These are phyloP conservation scores for Benthosema pterotum DNA, from an alignment of 2,797 vertebrate species.

Conservation along the genomic window DNA sequence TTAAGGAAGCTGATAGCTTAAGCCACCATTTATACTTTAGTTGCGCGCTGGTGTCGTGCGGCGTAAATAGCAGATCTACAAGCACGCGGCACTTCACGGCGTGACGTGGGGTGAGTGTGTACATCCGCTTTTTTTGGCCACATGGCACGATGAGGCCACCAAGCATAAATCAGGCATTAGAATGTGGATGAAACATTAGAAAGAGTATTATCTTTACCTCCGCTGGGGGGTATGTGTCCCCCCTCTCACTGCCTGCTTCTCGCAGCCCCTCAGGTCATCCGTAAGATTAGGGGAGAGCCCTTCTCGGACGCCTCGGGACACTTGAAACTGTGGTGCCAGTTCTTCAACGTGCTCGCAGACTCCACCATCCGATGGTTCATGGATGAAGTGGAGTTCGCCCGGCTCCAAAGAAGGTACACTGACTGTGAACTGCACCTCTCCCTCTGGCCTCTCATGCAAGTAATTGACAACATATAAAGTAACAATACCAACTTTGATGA, in stretches of 20 bases:
- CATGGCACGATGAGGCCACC: too few relatives aligned
- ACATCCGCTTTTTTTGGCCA: too few relatives aligned
- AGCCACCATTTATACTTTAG: too few relatives aligned
- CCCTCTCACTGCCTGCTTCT: background rate
- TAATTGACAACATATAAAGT: too few relatives aligned
- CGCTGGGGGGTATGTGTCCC: conserved; percentile 9
- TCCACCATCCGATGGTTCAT: conserved; percentile 89
- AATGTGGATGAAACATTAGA: conserved; percentile 3
- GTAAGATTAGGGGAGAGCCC: conserved; percentile 90
- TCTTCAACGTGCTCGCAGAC: conserved; percentile 94
- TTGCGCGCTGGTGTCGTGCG: too few relatives aligned
- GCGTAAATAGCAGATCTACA: too few relatives aligned
- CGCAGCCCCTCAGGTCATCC: conserved; percentile 94
- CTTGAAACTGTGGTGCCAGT: conserved; percentile 97
- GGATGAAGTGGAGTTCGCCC: conserved; percentile 85
- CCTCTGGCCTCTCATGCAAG: too few relatives aligned
- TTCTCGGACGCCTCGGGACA: conserved; percentile 91
- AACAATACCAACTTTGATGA: too few relatives aligned
- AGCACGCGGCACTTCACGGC: too few relatives aligned
- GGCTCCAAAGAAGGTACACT: conserved; percentile 83
- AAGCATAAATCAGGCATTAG: background rate
- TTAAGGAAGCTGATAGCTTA: background rate
- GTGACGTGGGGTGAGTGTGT: too few relatives aligned
- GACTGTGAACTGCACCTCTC: too few relatives aligned
- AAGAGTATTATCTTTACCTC: conserved; percentile 18